Evolutionary conservation across 2,113 vertebrate genomes (phyloP), one percentile per base, ranked within the genome.

Genomic region (Chamaea fasciata): DNA sequence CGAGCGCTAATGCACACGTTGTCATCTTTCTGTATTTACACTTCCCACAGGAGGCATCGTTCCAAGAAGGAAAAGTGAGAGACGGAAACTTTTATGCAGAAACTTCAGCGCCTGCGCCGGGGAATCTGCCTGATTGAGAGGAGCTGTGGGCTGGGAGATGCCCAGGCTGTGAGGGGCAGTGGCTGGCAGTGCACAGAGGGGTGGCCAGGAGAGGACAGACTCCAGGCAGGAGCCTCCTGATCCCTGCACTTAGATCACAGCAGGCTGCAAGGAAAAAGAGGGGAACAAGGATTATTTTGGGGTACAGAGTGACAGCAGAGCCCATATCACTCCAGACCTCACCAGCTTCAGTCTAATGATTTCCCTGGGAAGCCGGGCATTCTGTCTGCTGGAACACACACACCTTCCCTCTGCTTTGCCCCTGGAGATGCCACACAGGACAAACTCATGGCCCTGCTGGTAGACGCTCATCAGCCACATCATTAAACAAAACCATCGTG

Each of bases 21-120:
- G 98, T 98, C 98, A 98, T 98, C 98, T 98, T 96, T 95, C 98
- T 96, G 97, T 98, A 98, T 98, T 98, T 98, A 98, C 98, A 96
- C 97, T 97, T 97, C 98, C 98, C 98, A 13, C 96, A 97, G 98
- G 98, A 98, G 97, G 96, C 98, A 98, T 97, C 84, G 74, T 97
- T 98, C 96, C 42, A 95, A 95, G 92, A n/a, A 96, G 95, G 95
- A 83, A 68, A 69, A 94, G 89, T 77, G 69, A 93, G 92, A 94
- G 67, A 84, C 23, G 19, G 90, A 95, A 97, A 97, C 95, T 96
- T 85, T 33, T 41, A 28, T 4, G 44, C 53, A 41, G 57, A 90
- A 94, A 92, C 82, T 86, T 92, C 13, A 13, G 76, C 0, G 1
- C 7, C 71, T 47, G 64, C 12, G 15, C 46, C 2, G 8, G 75